Evolutionary conservation across 2,888 invertebrate genomes (phyloP).

Genomic region (Apamea epomidion): DNA sequence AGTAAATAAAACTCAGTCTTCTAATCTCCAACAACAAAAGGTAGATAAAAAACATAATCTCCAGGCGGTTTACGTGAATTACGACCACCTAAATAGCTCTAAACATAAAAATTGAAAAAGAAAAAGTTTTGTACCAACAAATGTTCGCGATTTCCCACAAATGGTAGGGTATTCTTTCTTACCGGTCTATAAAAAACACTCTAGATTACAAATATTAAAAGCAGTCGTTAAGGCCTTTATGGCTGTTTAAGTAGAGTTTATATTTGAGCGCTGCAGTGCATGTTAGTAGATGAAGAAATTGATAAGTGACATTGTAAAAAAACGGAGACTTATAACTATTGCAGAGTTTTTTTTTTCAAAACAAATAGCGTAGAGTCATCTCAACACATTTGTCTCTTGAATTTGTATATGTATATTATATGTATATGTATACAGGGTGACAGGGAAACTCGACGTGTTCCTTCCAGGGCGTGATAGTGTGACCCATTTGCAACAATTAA

Average conservation of each 20-base stretch:
- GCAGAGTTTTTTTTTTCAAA: too few species aligned
- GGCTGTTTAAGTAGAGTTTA: conserved; percentile 32
- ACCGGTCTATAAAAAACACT: conserved; percentile 75
- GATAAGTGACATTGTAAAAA: conserved; percentile 15
- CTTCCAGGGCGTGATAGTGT: too few species aligned
- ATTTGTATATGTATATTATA: too few species aligned
- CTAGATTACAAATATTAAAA: conserved; percentile 77
- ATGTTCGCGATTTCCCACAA: conserved; percentile 74
- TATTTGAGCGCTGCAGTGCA: conserved; percentile 25
- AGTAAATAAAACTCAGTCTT: not conserved
- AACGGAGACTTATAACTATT: not conserved
- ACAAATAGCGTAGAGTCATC: too few species aligned
- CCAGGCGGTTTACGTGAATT: conserved; percentile 39
- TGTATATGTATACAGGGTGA: too few species aligned
- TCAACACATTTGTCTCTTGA: too few species aligned
- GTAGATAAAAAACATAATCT: conserved; percentile 45
- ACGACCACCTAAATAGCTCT: conserved; percentile 42
- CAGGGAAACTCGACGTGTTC: too few species aligned
- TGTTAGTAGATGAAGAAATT: conserved; percentile 17
- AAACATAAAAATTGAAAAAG: conserved; percentile 62
- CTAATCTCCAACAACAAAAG: conserved; percentile 24
- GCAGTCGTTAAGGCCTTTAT: conserved; percentile 58
- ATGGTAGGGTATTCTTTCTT: conserved; percentile 75
- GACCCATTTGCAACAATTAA: too few species aligned
- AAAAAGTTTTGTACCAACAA: conserved; percentile 71